These are phyloP conservation scores for Lophotriccus pileatus DNA, from an alignment of 2,797 vertebrate species.

Conservation along the genomic window DNA sequence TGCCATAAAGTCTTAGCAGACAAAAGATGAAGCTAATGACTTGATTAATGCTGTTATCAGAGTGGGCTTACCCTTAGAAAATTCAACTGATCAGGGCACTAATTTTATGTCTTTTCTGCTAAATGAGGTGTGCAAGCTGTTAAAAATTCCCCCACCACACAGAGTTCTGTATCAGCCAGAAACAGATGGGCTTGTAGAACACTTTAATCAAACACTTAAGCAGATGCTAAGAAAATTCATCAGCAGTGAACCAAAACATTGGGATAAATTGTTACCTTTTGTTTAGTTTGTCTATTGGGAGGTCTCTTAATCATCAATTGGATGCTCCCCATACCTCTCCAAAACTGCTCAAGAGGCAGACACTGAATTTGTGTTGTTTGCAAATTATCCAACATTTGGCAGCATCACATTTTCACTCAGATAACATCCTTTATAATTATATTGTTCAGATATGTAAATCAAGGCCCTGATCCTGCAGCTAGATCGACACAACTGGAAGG, in stretches of 20 bases:
- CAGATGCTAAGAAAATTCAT: constrained; percentile 74
- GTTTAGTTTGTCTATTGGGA: constrained; percentile 62
- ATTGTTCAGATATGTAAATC: not conserved
- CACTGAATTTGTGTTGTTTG: not conserved
- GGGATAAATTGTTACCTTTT: constrained; percentile 72
- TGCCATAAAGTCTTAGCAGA: not conserved
- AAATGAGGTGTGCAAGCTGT: constrained; percentile 74
- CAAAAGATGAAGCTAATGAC: constrained; percentile 44
- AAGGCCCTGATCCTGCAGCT: not conserved
- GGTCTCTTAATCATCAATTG: constrained; percentile 36
- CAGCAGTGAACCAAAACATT: constrained; percentile 69
- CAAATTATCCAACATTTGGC: constrained; percentile 19
- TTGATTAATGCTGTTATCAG: constrained; percentile 63
- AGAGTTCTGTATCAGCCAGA: constrained; percentile 60
- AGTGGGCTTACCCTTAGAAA: constrained; percentile 54
- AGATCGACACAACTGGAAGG: not conserved
- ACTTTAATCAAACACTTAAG: constrained; percentile 75
- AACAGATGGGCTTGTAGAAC: constrained; percentile 74
- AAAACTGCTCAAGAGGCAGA: not conserved
- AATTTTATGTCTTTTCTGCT: constrained; percentile 68
- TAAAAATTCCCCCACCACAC: constrained; percentile 57
- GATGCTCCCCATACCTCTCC: not conserved
- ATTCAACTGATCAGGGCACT: constrained; percentile 48
- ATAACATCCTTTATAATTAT: constrained; percentile 26
- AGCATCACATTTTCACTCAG: not conserved